Evolutionary conservation across 2,888 invertebrate genomes (phyloP).

Genomic region (Pandemis cinnamomeana): DNA sequence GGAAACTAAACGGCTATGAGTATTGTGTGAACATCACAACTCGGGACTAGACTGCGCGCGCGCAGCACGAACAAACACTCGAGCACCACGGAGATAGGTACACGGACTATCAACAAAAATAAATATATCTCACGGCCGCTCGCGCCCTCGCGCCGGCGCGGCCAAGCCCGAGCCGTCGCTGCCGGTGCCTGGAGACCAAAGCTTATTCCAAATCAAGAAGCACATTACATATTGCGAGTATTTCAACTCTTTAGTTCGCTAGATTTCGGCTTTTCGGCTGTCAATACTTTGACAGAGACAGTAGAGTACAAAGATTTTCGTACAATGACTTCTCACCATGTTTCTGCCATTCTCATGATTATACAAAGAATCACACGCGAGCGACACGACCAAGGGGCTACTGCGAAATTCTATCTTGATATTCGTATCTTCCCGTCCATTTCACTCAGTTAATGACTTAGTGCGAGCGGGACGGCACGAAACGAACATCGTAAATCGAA

Average conservation of each 20-base stretch:
- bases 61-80: neutral
- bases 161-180: neutral
- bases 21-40: slow-evolving; percentile 5
- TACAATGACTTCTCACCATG: too few species aligned
- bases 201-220: too few species aligned
- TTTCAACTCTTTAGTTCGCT: too few species aligned
- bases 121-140: slow-evolving; percentile 1
- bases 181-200: neutral
- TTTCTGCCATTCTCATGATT: too few species aligned
- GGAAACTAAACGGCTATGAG: slow-evolving; percentile 15
- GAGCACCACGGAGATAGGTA: neutral
- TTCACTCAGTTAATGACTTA: neutral
- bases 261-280: too few species aligned
- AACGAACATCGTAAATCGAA: too few species aligned
- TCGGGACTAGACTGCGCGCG: slow-evolving; percentile 19
- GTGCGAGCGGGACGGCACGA: neutral
- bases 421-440: neutral
- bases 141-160: neutral
- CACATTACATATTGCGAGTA: too few species aligned
- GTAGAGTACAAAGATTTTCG: too few species aligned
- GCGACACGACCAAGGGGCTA: too few species aligned
- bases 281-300: too few species aligned
- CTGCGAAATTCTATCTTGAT: too few species aligned
- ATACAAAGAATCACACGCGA: too few species aligned
- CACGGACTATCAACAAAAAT: slow-evolving; percentile 38